Evolutionary conservation across 1,140 invertebrate genomes (phyloP).

Genomic region (Anoplophora glabripennis): DNA sequence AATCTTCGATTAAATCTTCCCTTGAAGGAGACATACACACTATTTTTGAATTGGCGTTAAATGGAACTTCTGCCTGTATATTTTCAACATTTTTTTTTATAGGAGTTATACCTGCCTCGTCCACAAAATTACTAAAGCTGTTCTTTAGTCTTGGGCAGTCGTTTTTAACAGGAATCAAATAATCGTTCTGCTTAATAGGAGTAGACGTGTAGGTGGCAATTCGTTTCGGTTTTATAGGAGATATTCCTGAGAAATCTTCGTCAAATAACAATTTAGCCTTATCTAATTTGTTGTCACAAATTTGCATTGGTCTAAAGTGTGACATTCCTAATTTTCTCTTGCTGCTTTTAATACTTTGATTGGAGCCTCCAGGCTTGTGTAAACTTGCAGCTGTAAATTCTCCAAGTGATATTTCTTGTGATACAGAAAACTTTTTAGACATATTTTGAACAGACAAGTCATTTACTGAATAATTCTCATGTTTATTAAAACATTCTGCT

Average conservation of each 20-base stretch:
- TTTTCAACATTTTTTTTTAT: constrained; percentile 11
- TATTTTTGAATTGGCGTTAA: neutral
- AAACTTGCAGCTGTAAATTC: neutral
- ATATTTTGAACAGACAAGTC: neutral
- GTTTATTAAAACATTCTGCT: constrained; percentile 5
- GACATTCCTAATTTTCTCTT: constrained; percentile 27
- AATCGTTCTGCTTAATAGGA: constrained; percentile 18
- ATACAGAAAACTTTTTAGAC: constrained; percentile 3
- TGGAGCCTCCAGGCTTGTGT: neutral
- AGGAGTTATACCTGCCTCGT: constrained; percentile 20
- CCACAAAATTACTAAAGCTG: constrained; percentile 4
- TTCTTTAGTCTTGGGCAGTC: neutral
- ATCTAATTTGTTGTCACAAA: constrained; percentile 21
- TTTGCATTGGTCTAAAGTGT: constrained; percentile 16
- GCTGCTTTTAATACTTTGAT: neutral
- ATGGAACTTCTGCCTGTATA: neutral
- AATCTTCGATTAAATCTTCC: constrained; percentile 20
- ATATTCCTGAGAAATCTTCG: constrained; percentile 17
- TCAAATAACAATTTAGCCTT: constrained; percentile 36
- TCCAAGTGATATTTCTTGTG: neutral
- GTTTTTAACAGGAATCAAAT: neutral
- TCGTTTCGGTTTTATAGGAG: constrained; percentile 7
- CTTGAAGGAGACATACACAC: constrained; percentile 1
- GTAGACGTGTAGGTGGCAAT: constrained; percentile 12
- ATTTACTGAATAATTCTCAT: neutral